phyloP scores from a whole-genome alignment of 2,797 vertebrate species.

The Poecilia picta region DNA sequence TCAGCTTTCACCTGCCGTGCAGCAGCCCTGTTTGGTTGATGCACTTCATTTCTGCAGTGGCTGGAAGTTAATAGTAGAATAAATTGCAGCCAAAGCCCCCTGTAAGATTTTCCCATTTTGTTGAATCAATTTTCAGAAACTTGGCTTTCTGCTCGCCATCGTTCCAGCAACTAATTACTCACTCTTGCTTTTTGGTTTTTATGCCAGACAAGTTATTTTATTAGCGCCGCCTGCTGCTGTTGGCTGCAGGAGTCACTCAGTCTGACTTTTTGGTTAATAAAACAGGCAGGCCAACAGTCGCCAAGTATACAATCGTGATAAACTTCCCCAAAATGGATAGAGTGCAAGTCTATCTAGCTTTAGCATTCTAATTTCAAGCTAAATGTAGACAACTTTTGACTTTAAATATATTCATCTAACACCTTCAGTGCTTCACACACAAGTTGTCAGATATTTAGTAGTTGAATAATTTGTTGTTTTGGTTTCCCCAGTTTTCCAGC shows the following conservation, averaged over 20 bases:
- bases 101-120: not conserved
- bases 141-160: not conserved
- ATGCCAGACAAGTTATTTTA: not conserved
- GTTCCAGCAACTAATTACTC: not conserved
- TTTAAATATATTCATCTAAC: not conserved
- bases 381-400: not conserved
- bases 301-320: not conserved
- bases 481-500: not conserved
- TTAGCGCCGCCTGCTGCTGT: not conserved
- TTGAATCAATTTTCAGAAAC: not conserved
- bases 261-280: not conserved
- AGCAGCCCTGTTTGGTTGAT: not conserved
- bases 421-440: not conserved
- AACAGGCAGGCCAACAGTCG: not conserved
- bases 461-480: not conserved
- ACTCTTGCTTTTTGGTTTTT: not conserved
- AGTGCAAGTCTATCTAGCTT: not conserved
- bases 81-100: not conserved
- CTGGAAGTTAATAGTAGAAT: not conserved
- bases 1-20: not conserved
- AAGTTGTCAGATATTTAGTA: not conserved
- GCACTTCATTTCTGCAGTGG: not conserved
- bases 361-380: not conserved
- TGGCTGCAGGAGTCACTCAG: not conserved
- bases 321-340: not conserved